These are phyloP conservation scores for Vidua macroura DNA, from an alignment of 2,113 vertebrate genomes.

Conservation along the genomic window DNA sequence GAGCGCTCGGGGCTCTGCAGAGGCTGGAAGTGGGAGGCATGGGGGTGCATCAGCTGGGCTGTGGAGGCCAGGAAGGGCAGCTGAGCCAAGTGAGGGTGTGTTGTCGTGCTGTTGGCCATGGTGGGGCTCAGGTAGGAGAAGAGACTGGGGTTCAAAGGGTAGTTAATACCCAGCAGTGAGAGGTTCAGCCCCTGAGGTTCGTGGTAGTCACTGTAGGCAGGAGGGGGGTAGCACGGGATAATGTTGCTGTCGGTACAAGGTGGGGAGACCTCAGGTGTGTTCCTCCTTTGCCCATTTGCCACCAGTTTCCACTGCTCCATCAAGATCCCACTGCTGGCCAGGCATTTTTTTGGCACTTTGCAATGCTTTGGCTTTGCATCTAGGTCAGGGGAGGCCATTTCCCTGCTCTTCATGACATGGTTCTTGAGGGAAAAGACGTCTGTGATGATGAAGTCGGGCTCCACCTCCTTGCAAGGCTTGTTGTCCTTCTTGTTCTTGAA, in stretches of 20 bases:
- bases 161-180: conserved; percentile 89
- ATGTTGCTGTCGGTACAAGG: conserved; percentile 67
- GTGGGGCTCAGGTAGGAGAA: conserved; percentile 91
- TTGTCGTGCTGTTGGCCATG: conserved; percentile 59
- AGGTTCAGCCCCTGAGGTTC: conserved; percentile 88
- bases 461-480: conserved; percentile 70
- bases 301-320: conserved; percentile 86
- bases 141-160: conserved; percentile 83
- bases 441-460: conserved; percentile 79
- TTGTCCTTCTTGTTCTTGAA: conserved; percentile 70
- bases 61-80: conserved; percentile 89
- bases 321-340: conserved; percentile 71
- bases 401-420: conserved; percentile 69
- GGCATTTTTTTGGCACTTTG: conserved; percentile 79
- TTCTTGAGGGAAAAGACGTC: conserved; percentile 83
- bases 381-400: conserved; percentile 62
- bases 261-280: conserved; percentile 63
- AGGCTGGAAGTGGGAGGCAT: conserved; percentile 71
- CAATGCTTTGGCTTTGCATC: conserved; percentile 83
- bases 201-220: conserved; percentile 79
- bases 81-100: conserved; percentile 79
- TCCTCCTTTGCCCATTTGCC: conserved; percentile 70
- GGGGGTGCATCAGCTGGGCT: conserved; percentile 80
- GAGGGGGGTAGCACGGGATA: conserved; percentile 86
- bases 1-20: conserved; percentile 75